Base-by-base conservation (phyloP, 2,888 invertebrate genomes). In the Monoplex corrugatus region DNA sequence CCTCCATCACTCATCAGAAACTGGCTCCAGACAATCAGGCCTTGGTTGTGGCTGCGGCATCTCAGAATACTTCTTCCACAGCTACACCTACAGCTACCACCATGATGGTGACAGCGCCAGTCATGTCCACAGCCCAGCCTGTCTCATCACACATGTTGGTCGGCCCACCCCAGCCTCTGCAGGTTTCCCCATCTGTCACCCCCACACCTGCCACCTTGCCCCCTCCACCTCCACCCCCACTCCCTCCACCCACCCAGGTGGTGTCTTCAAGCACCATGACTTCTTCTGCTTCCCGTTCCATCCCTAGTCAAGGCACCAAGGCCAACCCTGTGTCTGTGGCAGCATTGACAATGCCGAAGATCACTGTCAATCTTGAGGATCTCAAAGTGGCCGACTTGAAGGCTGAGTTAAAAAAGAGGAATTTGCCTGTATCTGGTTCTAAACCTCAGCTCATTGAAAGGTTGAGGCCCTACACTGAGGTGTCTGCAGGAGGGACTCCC, bases 321-420 rank as follows among this genome's bases (percentile, higher is more conserved):
- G 86, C 89, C 50, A 85, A 85, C 86, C 86, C 88, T 32, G 83
- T 88, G 80, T 88, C 88, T 10, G 19, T 83, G 63, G 88, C 88
- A 6, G 91, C 91, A n/a, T 40, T 91, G 32, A 88, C 89, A 72
- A 63, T 91, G 85, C 91, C 91, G 43, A 95, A 94, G 91, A 92
- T 93, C 83, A 92, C 93, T 32, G 92, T 95, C 43, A 97, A 98
- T 91, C 97, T 99, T 94, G 98, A 99, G 96, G 99, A 99, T 95
- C 98, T 99, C 98, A 99, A 99, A 97, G 99, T 98, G 88, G 98
- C 98, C 91, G 99, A 99, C 95, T 97, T 99, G 92, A 98, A 99
- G 96, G 98, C 98, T 89, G 99, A 99, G 96, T 97, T 99, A 93
- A 99, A 99, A 96, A 98, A 98, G 89, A 97, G 99, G 86, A 99